Conservation (phyloP, 2,113 vertebrate species). For the Saccopteryx leptura region DNA sequence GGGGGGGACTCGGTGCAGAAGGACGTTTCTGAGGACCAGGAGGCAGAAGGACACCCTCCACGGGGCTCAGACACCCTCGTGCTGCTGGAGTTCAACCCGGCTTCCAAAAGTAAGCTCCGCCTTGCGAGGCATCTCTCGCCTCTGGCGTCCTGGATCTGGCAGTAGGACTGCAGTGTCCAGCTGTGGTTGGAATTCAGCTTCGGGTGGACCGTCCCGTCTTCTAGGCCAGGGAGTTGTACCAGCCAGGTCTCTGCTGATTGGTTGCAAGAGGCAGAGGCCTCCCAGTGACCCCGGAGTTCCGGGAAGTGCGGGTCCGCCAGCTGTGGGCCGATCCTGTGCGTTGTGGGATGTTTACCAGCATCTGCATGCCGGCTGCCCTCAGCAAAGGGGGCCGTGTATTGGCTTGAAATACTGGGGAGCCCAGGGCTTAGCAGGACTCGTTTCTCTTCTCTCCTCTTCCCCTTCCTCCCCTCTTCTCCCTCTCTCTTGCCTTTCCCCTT, state of each 20-base stretch:
- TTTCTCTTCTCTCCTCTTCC: neutral
- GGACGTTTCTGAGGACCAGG: slow-evolving; percentile 30
- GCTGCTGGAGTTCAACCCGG: slow-evolving; percentile 92
- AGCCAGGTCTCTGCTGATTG: neutral
- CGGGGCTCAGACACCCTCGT: slow-evolving; percentile 86
- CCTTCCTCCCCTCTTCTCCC: neutral
- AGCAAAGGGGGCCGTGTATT: neutral
- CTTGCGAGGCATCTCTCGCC: neutral
- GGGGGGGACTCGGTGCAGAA: slow-evolving; percentile 62
- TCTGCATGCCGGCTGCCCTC: neutral
- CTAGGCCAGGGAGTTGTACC: neutral
- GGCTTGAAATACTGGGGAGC: neutral
- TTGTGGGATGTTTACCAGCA: too few relatives aligned
- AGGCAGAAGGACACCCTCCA: slow-evolving; percentile 70
- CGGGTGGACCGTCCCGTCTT: neutral
- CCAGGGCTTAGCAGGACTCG: neutral
- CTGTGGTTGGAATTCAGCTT: neutral
- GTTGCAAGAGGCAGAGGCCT: neutral
- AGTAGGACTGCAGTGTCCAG: neutral
- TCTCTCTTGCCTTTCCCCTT: neutral
- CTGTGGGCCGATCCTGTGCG: neutral
- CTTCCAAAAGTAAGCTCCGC: slow-evolving; percentile 88
- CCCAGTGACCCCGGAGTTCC: neutral
- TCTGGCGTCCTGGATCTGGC: neutral
- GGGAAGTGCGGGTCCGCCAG: neutral